A percentile compares a stretch with the other conserved stretches of the same genome.
Conservation (phyloP, 1,140 invertebrate genomes). For the Cyrtorhinus lividipennis region DNA sequence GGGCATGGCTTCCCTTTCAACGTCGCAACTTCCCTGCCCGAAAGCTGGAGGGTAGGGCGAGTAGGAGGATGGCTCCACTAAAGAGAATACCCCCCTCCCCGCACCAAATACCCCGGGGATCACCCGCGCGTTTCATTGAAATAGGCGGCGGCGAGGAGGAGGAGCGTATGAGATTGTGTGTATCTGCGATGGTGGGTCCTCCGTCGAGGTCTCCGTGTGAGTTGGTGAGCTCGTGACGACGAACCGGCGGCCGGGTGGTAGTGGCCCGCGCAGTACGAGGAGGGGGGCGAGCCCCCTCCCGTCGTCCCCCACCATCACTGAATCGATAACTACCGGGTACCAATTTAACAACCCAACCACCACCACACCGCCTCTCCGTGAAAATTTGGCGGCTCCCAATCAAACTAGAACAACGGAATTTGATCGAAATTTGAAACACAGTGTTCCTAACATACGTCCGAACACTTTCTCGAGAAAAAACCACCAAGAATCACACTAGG, state of each 20-base stretch:
- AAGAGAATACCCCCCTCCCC: not conserved
- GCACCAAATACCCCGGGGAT: too few relatives aligned
- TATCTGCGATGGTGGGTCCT: not conserved
- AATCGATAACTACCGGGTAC: slow-evolving; percentile 9
- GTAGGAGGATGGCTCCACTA: not conserved
- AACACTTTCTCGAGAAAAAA: too few relatives aligned
- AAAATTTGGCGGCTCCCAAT: not conserved
- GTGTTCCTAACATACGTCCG: not conserved
- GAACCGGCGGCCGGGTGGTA: not conserved
- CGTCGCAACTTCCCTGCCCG: not conserved
- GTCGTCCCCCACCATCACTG: not conserved
- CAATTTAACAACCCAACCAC: not conserved
- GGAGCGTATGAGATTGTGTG: not conserved
- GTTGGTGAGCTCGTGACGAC: not conserved
- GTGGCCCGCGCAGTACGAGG: not conserved
- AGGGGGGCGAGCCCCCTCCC: not conserved
- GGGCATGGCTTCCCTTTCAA: not conserved
- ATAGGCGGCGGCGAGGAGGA: not conserved
- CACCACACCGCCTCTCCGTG: not conserved
- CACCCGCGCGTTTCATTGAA: not conserved
- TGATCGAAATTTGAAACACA: too few relatives aligned
- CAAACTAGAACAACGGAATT: not conserved
- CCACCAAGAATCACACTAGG: too few relatives aligned
- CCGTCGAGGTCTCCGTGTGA: not conserved
- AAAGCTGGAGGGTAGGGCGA: not conserved